Evolutionary conservation across 2,113 vertebrate species (phyloP), one percentile per base, ranked within the genome.

Genomic region (Thalassoma bifasciatum): DNA sequence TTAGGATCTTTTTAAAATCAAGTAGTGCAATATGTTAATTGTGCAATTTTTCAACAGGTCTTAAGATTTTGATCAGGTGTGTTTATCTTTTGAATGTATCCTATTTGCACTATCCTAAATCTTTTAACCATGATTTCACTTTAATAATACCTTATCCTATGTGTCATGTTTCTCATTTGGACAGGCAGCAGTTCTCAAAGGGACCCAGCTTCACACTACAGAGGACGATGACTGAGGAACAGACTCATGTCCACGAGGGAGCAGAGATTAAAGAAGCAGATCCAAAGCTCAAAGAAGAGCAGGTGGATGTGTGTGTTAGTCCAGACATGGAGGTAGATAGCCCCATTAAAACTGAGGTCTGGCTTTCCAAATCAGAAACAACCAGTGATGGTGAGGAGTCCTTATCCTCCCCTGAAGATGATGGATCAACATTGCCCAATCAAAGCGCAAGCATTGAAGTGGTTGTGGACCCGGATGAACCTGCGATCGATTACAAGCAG

Each of bases 271-370:
- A 22, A 9, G 40, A 53, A 1, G 38, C 17, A 0, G 30, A 4
- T 30, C 11, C n/a, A 17, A 66, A 46, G 51, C 16, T 77, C 24
- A 72, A 77, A 58, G 44, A 77, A 58, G 73, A 82, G 44, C 50
- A 36, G 17, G 24, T 26, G 37, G 62, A 72, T 36, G 9, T 14
- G n/a, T 16, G 5, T 4, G 22, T 72, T 50, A 44, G 34, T 57
- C 23, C 42, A 22, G 16, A 49, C 38, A 6, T 42, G 44, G 52
- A 76, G 38, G 34, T 16, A 6, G 34, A 51, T 14, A 8, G 23
- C 8, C 24, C 8, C 8, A 23, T 24, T 1, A 6, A 19, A 16
- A n/a, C 24, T 49, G 40, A 66, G 34, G 34, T 36, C 22, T 6
- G 3, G 49, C 34, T 30, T 17, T 24, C 40, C 1, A 17, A 54